Percentiles rank a stretch among this genome's conserved stretches.
Conservation (phyloP, 2,888 invertebrate genomes). For the Margaritifera margaritifera region DNA sequence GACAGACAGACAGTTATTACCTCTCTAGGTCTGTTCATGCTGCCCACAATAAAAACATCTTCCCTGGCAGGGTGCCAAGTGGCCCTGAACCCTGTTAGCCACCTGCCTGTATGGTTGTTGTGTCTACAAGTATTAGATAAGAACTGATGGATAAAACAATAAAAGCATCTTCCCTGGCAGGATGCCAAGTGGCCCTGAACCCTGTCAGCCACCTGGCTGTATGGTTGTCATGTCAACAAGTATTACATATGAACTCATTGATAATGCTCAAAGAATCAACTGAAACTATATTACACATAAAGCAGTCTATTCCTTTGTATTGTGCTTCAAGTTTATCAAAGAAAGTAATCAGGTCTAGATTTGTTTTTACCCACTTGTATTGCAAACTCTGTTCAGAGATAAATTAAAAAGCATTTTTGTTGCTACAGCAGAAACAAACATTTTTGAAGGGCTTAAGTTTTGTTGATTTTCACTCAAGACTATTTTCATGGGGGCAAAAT, state of each 20-base stretch:
- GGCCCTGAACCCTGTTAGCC: slow-evolving; percentile 73
- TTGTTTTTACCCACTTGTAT: too few relatives aligned
- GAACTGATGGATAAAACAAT: slow-evolving; percentile 45
- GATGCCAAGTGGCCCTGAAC: slow-evolving; percentile 74
- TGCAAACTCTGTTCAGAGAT: too few relatives aligned
- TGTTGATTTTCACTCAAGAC: too few relatives aligned
- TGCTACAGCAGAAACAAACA: too few relatives aligned
- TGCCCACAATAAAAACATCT: slow-evolving; percentile 73
- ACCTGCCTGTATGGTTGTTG: slow-evolving; percentile 74
- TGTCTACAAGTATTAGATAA: slow-evolving; percentile 57
- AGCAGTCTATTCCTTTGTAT: too few relatives aligned
- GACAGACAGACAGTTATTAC: slow-evolving; percentile 30
- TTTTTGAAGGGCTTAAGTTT: too few relatives aligned
- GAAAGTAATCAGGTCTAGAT: too few relatives aligned
- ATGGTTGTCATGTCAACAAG: slow-evolving; percentile 72
- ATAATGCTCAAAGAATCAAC: too few relatives aligned
- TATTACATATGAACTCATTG: not conserved
- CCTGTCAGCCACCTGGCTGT: slow-evolving; percentile 74
- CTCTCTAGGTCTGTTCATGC: slow-evolving; percentile 70
- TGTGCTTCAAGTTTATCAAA: not conserved
- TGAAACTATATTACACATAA: too few relatives aligned
- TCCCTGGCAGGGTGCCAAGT: slow-evolving; percentile 74
- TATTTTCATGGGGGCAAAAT: too few relatives aligned
- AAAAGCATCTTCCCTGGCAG: slow-evolving; percentile 73
- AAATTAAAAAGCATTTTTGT: too few relatives aligned